These are phyloP conservation scores for Gymnorhina tibicen DNA, from an alignment of 2,113 vertebrate species.

Conservation along the genomic window DNA sequence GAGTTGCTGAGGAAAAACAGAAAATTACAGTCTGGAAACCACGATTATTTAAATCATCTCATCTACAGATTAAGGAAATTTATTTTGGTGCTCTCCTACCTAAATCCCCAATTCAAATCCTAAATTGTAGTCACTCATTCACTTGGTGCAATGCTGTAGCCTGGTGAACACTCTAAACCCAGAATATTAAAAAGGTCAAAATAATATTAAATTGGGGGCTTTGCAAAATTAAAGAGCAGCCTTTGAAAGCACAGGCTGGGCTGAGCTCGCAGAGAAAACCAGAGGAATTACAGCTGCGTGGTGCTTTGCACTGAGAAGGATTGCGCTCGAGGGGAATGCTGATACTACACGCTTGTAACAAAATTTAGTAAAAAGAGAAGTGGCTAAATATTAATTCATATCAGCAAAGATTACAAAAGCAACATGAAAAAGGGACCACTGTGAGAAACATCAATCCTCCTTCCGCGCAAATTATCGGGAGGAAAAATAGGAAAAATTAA, in stretches of 20 bases:
- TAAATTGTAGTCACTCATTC: not conserved
- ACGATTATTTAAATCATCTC: not conserved
- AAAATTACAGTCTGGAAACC: not conserved
- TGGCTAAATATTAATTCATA: constrained; percentile 19
- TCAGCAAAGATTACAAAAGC: constrained; percentile 16
- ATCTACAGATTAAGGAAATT: not conserved
- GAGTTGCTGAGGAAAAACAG: not conserved
- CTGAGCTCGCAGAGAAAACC: not conserved
- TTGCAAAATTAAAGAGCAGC: constrained; percentile 18
- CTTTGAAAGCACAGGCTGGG: not conserved
- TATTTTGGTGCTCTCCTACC: constrained; percentile 13
- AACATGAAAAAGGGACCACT: not conserved
- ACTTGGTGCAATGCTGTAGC: constrained; percentile 15
- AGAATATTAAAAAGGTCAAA: constrained; percentile 65
- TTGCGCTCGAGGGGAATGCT: not conserved
- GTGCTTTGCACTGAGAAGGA: not conserved
- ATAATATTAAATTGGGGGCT: constrained; percentile 19
- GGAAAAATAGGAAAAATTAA: not conserved
- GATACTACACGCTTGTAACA: not conserved
- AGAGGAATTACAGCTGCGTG: not conserved
- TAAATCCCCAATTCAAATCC: constrained; percentile 27
- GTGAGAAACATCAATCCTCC: not conserved
- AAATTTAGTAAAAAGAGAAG: constrained; percentile 1
- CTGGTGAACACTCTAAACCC: constrained; percentile 19
- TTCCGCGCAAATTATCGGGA: not conserved